Conservation (phyloP, 2,797 vertebrate species). For the Spatula versicolor region DNA sequence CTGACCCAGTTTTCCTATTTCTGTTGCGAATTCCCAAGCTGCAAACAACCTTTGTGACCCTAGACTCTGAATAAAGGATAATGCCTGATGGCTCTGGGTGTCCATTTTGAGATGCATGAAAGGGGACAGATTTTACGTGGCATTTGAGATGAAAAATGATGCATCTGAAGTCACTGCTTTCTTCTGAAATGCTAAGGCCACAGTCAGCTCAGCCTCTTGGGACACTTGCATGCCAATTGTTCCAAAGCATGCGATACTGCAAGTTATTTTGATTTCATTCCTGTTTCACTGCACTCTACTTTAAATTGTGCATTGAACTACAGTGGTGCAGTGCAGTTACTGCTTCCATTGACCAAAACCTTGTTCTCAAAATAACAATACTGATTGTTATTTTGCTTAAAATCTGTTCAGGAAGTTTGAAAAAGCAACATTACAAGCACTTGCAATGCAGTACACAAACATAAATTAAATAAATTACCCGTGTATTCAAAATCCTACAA, state of each 20-base stretch:
- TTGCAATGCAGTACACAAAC: background rate
- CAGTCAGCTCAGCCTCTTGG: background rate
- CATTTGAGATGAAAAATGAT: background rate
- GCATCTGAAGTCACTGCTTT: background rate
- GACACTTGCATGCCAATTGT: background rate
- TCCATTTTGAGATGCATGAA: background rate
- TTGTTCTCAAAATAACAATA: background rate
- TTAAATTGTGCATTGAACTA: background rate
- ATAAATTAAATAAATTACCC: background rate
- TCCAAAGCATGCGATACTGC: background rate
- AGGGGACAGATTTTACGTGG: background rate
- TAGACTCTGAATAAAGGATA: background rate
- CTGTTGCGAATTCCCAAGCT: background rate
- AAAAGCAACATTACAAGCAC: background rate
- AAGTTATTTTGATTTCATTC: background rate
- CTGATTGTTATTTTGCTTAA: background rate
- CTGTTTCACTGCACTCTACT: background rate
- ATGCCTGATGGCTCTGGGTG: background rate
- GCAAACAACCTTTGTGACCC: constrained; percentile 1
- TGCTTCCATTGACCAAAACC: background rate
- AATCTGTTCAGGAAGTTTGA: background rate
- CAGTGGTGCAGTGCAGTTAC: background rate
- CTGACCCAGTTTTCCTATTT: constrained; percentile 25
- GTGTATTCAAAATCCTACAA: background rate
- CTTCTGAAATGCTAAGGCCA: background rate